These are phyloP conservation scores for Pungitius pungitius DNA, from an alignment of 2,113 vertebrate species.

Conservation along the genomic window DNA sequence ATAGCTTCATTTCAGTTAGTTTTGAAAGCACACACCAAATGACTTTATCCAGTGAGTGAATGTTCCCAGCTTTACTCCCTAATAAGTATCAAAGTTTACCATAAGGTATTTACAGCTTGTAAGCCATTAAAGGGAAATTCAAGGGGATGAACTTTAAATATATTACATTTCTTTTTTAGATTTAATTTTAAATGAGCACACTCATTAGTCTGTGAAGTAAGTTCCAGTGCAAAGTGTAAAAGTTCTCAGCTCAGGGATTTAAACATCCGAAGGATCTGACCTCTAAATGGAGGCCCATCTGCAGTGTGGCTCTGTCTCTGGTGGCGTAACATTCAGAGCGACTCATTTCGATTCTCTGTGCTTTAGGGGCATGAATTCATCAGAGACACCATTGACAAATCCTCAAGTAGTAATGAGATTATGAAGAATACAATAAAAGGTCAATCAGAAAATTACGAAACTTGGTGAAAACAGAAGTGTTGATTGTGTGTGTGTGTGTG, in stretches of 20 bases:
- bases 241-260: background rate
- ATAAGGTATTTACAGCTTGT: background rate
- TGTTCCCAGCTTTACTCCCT: background rate
- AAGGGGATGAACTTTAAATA: background rate
- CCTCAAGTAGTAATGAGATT: background rate
- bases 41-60: background rate
- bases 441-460: background rate
- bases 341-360: background rate
- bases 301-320: background rate
- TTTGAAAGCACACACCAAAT: background rate
- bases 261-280: background rate
- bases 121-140: background rate
- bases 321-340: background rate
- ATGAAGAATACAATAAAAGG: background rate
- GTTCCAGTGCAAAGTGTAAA: background rate
- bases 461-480: background rate
- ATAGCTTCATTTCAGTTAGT: constrained; percentile 23
- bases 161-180: background rate
- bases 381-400: background rate
- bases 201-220: background rate
- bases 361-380: background rate
- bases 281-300: background rate
- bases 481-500: background rate
- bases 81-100: background rate
- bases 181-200: background rate